These are phyloP conservation scores for Protomyctophum bolini DNA, from an alignment of 2,113 vertebrate genomes.

Conservation along the genomic window DNA sequence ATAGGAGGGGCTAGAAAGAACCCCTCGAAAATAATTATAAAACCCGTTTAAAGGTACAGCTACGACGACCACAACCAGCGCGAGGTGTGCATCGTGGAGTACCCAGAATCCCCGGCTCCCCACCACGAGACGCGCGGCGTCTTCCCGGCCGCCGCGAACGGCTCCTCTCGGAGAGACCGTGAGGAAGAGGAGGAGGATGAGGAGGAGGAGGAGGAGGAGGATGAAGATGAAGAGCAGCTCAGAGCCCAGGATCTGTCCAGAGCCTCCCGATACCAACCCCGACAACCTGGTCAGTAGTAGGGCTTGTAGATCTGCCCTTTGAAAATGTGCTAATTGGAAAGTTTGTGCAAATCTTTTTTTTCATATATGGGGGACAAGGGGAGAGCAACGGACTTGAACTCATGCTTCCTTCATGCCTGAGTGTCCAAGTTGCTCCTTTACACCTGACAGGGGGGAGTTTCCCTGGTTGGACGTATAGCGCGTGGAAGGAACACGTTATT, in stretches of 20 bases:
- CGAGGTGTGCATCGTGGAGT: constrained; percentile 55
- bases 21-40: neutral
- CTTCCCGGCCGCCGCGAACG: neutral
- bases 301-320: no score
- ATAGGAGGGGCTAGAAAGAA: neutral
- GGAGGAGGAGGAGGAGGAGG: no score
- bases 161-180: neutral
- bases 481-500: no score
- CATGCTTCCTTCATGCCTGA: no score
- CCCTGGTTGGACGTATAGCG: no score
- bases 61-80: constrained; percentile 60
- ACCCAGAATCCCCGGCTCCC: constrained; percentile 39
- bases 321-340: no score
- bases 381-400: no score
- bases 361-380: no score
- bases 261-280: neutral
- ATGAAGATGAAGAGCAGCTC: neutral
- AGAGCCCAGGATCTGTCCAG: constrained; percentile 47
- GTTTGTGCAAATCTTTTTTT: no score
- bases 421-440: no score
- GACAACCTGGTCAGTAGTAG: neutral
- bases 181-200: constrained; percentile 9
- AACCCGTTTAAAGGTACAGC: constrained; percentile 62
- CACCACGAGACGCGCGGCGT: accelerated
- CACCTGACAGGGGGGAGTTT: no score